Evolutionary conservation across 1,140 invertebrate species (phyloP).

Genomic region (Temnothorax longispinosus): DNA sequence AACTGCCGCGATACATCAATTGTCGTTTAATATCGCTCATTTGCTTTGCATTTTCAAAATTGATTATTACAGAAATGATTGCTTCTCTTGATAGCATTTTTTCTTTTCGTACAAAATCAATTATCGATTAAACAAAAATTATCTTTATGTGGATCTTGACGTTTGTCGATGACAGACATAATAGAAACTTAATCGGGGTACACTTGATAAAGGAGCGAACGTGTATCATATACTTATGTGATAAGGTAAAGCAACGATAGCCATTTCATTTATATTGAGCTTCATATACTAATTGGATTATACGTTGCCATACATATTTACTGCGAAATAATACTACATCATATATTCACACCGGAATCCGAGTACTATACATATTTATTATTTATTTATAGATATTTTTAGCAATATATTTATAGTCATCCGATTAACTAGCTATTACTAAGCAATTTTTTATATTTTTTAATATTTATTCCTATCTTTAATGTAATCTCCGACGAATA

Average conservation of each 20-base stretch:
- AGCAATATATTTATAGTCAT: background rate
- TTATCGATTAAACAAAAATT: background rate
- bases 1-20: background rate
- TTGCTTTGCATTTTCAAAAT: background rate
- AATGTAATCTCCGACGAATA: constrained; percentile 32
- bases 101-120: background rate
- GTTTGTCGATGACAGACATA: background rate
- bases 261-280: background rate
- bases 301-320: background rate
- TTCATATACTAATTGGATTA: background rate
- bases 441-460: background rate
- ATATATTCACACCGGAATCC: constrained; percentile 35
- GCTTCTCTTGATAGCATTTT: background rate
- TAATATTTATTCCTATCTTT: constrained; percentile 9
- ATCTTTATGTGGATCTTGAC: background rate
- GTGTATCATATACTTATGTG: background rate
- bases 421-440: constrained; percentile 15
- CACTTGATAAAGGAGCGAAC: background rate
- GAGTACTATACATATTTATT: background rate
- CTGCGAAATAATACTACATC: background rate
- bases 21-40: background rate
- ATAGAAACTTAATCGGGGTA: background rate
- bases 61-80: background rate
- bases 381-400: constrained; percentile 11
- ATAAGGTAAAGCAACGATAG: background rate